Evolutionary conservation across 64 coral and sea anemone genomes (phyloP).

Genomic region (Montipora foliosa): DNA sequence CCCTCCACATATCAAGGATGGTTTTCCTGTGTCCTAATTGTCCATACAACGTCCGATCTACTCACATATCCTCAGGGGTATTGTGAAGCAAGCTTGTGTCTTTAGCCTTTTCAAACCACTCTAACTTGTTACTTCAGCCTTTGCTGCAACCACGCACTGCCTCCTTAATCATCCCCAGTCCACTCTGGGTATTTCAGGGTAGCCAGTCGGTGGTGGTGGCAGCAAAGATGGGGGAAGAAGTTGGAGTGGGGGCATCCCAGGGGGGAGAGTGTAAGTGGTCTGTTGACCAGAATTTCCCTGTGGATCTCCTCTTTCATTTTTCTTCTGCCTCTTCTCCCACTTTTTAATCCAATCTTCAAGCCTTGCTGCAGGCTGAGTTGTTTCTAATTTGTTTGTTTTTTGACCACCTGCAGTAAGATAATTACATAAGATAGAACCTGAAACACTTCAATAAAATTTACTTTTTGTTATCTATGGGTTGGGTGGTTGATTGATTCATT

Average conservation of each 20-base stretch:
- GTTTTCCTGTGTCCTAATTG: too few species aligned
- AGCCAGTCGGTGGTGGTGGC: constrained; percentile 86
- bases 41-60: too few species aligned
- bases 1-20: too few species aligned
- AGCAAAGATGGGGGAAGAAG: constrained; percentile 85
- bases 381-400: not conserved
- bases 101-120: not conserved
- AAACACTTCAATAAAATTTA: too few species aligned
- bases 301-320: constrained; percentile 50
- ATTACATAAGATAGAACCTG: too few species aligned
- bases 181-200: constrained; percentile 62
- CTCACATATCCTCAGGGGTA: not conserved
- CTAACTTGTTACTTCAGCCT: not conserved
- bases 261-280: constrained; percentile 59
- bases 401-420: not conserved
- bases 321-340: constrained; percentile 80
- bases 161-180: constrained; percentile 78
- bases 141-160: not conserved
- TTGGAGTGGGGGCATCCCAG: constrained; percentile 75
- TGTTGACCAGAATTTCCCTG: constrained; percentile 19
- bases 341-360: constrained; percentile 85
- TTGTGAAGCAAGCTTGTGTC: not conserved
- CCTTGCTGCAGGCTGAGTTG: constrained; percentile 35
- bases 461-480: too few species aligned
- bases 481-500: too few species aligned